A percentile compares a stretch with the other conserved stretches of the same genome.
These are phyloP conservation scores for Luehdorfia chinensis DNA, from an alignment of 1,140 invertebrate species.

Conservation along the genomic window DNA sequence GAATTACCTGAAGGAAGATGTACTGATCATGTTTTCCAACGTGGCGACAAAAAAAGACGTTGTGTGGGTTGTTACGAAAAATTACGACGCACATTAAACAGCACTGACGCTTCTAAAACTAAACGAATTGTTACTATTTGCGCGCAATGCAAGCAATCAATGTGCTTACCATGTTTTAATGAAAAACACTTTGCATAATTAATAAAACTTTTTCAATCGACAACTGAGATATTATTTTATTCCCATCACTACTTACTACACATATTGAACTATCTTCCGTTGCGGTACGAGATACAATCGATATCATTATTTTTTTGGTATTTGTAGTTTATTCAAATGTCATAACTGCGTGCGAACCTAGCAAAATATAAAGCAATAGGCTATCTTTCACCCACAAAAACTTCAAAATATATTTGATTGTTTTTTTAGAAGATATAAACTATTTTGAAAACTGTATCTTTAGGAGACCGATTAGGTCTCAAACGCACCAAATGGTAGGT, in stretches of 20 bases:
- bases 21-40: slow-evolving; percentile 16
- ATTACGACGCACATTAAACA: slow-evolving; percentile 10
- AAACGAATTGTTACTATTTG: slow-evolving; percentile 16
- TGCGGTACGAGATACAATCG: background rate
- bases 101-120: slow-evolving; percentile 13
- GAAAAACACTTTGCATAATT: slow-evolving; percentile 1
- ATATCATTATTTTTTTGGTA: background rate
- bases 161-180: slow-evolving; percentile 15
- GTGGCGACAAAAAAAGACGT: slow-evolving; percentile 15
- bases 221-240: background rate
- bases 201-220: background rate
- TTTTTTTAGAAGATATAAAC: slow-evolving; percentile 19
- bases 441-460: background rate
- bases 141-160: slow-evolving; percentile 14
- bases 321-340: background rate
- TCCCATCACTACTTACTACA: background rate
- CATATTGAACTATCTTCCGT: background rate
- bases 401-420: background rate
- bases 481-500: slow-evolving; percentile 11
- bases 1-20: background rate
- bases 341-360: background rate
- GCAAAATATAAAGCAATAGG: background rate
- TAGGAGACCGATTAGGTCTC: slow-evolving; percentile 21
- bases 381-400: slow-evolving; percentile 6
- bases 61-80: slow-evolving; percentile 18